A percentile compares a stretch with the other conserved stretches of the same genome.
phyloP scores from a whole-genome alignment of 2,797 vertebrate species.

The Pterois miles region DNA sequence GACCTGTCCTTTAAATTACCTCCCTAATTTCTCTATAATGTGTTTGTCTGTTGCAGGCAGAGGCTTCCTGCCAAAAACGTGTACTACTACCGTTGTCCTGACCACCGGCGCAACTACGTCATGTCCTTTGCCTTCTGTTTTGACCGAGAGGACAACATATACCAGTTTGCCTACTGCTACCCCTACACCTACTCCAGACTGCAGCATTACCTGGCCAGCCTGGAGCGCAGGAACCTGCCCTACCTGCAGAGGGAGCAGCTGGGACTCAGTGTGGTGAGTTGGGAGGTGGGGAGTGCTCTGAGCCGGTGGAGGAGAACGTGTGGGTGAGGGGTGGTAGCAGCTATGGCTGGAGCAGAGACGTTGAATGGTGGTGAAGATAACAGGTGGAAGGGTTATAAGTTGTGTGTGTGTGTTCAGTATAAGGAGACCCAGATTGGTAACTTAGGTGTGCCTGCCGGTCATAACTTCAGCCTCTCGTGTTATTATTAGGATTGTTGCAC shows the following conservation, averaged over 20 bases:
- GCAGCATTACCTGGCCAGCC: constrained; percentile 93
- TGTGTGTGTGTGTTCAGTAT: constrained; percentile 31
- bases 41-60: constrained; percentile 86
- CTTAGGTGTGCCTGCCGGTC: constrained; percentile 64
- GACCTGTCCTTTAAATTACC: background rate
- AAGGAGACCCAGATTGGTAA: constrained; percentile 60
- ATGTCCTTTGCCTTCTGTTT: constrained; percentile 99
- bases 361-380: constrained; percentile 33
- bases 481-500: constrained; percentile 72
- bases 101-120: constrained; percentile 96
- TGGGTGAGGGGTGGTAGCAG: background rate
- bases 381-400: constrained; percentile 13
- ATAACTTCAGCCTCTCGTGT: constrained; percentile 73
- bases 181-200: constrained; percentile 97
- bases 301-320: background rate
- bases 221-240: constrained; percentile 92
- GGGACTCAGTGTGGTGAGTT: constrained; percentile 95
- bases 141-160: constrained; percentile 93
- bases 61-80: constrained; percentile 96
- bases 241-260: constrained; percentile 92
- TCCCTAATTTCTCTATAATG: background rate
- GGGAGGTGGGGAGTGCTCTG: background rate
- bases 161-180: constrained; percentile 98
- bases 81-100: constrained; percentile 97
- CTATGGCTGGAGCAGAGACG: constrained; percentile 13